Percentiles rank a stretch among this genome's conserved stretches.
These are phyloP conservation scores for Rhynchomys soricoides DNA, from an alignment of 2,113 vertebrate species.

Conservation along the genomic window DNA sequence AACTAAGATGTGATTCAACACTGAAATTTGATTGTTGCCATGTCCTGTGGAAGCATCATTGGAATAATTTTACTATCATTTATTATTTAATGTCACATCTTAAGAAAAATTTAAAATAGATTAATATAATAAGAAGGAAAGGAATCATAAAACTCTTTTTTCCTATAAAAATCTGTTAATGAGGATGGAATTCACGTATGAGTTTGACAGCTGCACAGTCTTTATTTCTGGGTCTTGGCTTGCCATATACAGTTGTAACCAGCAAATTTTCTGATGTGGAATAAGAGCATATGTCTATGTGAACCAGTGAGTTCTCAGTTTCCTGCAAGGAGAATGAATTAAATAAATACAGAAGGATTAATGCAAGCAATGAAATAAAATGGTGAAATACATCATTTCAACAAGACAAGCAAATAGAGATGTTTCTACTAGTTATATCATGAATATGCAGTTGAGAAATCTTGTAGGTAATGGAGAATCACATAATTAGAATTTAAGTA, in stretches of 20 bases:
- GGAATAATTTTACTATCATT: neutral
- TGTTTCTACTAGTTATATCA: neutral
- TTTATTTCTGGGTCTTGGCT: neutral
- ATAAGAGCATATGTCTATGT: neutral
- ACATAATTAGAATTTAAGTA: constrained; percentile 6
- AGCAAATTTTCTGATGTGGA: neutral
- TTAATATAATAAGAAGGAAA: neutral
- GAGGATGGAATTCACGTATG: neutral
- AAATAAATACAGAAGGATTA: neutral
- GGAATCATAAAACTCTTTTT: neutral
- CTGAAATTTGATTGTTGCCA: neutral
- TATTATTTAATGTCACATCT: neutral
- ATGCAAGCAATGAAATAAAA: neutral
- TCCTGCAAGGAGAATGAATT: neutral
- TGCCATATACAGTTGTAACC: neutral
- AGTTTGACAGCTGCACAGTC: neutral
- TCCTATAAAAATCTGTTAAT: neutral
- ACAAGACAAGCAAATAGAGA: neutral
- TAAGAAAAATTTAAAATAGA: neutral
- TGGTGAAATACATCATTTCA: neutral
- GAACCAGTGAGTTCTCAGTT: neutral
- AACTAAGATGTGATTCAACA: neutral
- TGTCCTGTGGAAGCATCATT: neutral
- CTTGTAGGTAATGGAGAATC: neutral
- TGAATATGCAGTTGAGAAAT: neutral